Conservation (phyloP, 2,888 invertebrate genomes). For the Lasioglossum leucozonium region DNA sequence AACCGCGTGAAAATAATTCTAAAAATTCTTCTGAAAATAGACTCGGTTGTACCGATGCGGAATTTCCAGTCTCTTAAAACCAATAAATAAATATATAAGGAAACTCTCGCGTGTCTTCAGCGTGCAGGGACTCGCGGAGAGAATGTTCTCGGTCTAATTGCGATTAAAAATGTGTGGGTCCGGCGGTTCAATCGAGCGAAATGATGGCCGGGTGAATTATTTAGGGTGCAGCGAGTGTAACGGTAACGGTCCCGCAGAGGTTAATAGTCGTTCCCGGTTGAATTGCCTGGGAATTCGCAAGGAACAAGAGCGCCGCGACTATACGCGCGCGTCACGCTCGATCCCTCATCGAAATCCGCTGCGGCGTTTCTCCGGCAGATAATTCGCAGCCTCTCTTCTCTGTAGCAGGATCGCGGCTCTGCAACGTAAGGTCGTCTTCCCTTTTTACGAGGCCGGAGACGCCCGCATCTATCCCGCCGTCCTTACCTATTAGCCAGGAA, state of each 20-base stretch:
- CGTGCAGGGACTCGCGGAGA: not conserved
- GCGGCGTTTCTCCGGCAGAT: conserved; percentile 34
- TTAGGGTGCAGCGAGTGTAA: not conserved
- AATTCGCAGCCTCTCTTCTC: conserved; percentile 34
- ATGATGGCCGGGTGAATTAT: not conserved
- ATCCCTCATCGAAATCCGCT: conserved; percentile 34
- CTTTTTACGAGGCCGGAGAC: conserved; percentile 52
- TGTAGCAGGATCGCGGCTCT: not conserved
- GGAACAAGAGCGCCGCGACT: not conserved
- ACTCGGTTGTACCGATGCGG: not conserved
- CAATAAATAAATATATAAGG: not conserved
- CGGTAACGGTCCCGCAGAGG: not conserved
- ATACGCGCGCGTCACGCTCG: conserved; percentile 35
- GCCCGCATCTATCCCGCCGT: conserved; percentile 54
- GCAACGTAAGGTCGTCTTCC: conserved; percentile 36
- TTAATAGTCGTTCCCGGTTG: not conserved
- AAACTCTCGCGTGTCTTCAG: not conserved
- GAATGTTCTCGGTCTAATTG: not conserved
- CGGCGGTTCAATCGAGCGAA: not conserved
- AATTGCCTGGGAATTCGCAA: not conserved
- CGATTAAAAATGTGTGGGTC: not conserved
- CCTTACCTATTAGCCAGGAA: conserved; percentile 53
- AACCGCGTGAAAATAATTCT: not conserved
- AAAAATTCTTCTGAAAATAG: not conserved
- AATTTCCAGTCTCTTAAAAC: not conserved